These are phyloP conservation scores for Xanthorhoe designata DNA, from an alignment of 2,888 invertebrate genomes.

Conservation along the genomic window DNA sequence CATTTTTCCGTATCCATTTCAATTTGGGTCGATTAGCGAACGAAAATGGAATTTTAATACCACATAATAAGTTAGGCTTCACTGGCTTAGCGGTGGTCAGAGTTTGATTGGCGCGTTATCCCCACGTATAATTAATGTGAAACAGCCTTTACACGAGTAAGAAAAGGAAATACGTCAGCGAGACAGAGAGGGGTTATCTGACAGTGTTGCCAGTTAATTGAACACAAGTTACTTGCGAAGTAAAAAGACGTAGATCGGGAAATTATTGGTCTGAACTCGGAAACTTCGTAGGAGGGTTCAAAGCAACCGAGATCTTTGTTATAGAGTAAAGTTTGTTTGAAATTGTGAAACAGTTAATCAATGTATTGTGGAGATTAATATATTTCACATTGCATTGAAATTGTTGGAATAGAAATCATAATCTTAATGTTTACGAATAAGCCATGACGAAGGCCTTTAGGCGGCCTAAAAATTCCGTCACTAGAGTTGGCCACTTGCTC, in stretches of 20 bases:
- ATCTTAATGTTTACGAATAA: too few species aligned
- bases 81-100: constrained; percentile 81
- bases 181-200: constrained; percentile 62
- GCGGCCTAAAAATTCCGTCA: too few species aligned
- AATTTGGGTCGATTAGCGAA: constrained; percentile 68
- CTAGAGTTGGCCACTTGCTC: too few species aligned
- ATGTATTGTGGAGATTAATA: constrained; percentile 46
- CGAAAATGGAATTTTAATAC: constrained; percentile 83
- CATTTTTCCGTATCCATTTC: constrained; percentile 67
- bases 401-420: neutral
- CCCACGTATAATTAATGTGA: constrained; percentile 81
- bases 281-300: constrained; percentile 58
- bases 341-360: constrained; percentile 50
- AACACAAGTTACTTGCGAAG: constrained; percentile 69
- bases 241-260: constrained; percentile 65
- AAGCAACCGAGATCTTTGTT: constrained; percentile 53
- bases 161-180: constrained; percentile 56
- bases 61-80: constrained; percentile 81
- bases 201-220: constrained; percentile 77
- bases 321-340: constrained; percentile 54
- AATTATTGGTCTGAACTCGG: constrained; percentile 66
- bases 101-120: constrained; percentile 84
- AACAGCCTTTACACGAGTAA: constrained; percentile 66
- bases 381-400: constrained; percentile 32
- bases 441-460: too few species aligned